Evolutionary conservation across 2,797 vertebrate genomes (phyloP), one percentile per base, ranked within the genome.

Genomic region (Sciurus vulgaris): DNA sequence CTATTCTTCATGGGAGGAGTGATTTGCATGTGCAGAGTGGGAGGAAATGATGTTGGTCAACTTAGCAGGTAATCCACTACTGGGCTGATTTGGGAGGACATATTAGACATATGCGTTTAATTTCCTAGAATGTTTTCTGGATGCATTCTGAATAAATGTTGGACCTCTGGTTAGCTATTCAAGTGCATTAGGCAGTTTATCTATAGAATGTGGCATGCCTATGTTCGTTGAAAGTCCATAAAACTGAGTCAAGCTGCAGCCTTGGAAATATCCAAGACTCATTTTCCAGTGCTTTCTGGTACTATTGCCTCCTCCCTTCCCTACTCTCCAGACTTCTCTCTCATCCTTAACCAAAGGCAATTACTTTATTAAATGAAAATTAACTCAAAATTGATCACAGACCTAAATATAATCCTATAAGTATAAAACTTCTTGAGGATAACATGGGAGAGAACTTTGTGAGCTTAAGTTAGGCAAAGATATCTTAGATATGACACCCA

Each of bases 101-200:
- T 79, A 54, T 77, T 86, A 33, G 35, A 96, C 47, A 93, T 85
- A 24, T n/a, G 26, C 86, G 30, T 77, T 97, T 85, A 88, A 82
- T 69, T 91, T 94, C n/a, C 59, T n/a, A 56, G 76, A 12, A 89
- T 79, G 86, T 94, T 94, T 93, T 38, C 65, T 93, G 24, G 14
- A 5, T 90, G 7, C 30, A 24, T 92, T 92, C n/a, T 92, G 74
- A 94, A 51, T 94, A 93, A 95, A 67, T 69, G 24, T 33, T 95
- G 30, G 30, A 69, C 41, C 30, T 22, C 22, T 83, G 7, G 26
- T 74, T 93, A 88, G 22, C 61, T 81, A 38, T 81, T 11, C 7
- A 96, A 81, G 44, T 38, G 1, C n/a, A 74, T 74, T 86, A 56
- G 26, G 12, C 26, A 59, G 1, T 90, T 92, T 82, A 89, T 6